Evolutionary conservation across 2,113 vertebrate genomes (phyloP).

Genomic region (Turnix velox): DNA sequence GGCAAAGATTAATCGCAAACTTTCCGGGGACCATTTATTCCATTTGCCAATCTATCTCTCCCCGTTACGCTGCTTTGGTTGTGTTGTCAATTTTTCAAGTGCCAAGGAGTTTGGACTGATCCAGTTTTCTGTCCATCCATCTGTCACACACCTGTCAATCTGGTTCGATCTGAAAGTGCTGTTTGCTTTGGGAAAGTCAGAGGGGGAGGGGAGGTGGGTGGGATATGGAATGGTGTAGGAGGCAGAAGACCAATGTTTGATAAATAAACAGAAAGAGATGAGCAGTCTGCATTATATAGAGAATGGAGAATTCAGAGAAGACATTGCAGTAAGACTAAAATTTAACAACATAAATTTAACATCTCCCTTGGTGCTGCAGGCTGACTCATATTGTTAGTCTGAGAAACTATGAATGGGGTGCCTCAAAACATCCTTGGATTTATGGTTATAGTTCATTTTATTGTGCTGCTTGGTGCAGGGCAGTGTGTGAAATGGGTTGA

Average conservation of each 20-base stretch:
- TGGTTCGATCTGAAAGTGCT: conserved; percentile 25
- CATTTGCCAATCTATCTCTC: conserved; percentile 66
- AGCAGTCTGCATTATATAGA: background rate
- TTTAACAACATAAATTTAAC: conserved; percentile 21
- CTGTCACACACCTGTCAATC: conserved; percentile 56
- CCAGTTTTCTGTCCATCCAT: conserved; percentile 55
- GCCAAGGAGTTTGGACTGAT: conserved; percentile 54
- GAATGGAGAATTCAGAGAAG: background rate
- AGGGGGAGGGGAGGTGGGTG: background rate
- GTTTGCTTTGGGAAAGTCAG: conserved; percentile 25
- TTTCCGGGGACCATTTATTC: conserved; percentile 62
- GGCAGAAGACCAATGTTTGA: background rate
- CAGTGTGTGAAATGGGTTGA: conserved; percentile 17
- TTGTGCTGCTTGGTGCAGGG: conserved; percentile 26
- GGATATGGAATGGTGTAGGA: background rate
- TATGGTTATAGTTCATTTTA: conserved; percentile 44
- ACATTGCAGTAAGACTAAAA: background rate
- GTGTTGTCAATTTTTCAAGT: conserved; percentile 69
- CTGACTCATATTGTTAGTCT: background rate
- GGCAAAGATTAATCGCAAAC: conserved; percentile 68
- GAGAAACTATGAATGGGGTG: conserved; percentile 37
- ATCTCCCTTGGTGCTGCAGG: background rate
- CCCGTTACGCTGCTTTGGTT: conserved; percentile 49
- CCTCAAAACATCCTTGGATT: conserved; percentile 1
- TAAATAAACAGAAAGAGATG: conserved; percentile 33